Percentiles rank a stretch among this genome's conserved stretches.
Conservation (phyloP, 2,797 vertebrate genomes). For the Falco berigora region DNA sequence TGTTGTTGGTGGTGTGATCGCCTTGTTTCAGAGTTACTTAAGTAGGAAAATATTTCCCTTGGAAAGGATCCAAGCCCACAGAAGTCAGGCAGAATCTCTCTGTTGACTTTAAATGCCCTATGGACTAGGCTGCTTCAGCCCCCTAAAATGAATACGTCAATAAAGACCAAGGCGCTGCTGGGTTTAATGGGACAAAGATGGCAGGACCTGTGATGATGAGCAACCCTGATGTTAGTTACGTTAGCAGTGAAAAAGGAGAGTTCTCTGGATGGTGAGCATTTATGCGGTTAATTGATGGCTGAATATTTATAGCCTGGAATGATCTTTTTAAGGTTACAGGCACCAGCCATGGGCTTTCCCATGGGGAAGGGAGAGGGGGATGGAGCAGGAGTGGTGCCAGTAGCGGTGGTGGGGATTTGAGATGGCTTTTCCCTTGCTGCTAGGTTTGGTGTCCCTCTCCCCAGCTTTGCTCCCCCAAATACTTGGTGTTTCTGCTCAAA, state of each 20-base stretch:
- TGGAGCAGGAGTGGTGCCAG: background rate
- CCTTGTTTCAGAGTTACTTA: slow-evolving; percentile 49
- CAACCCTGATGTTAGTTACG: background rate
- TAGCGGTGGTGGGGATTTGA: background rate
- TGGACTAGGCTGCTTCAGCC: slow-evolving; percentile 1
- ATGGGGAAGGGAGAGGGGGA: background rate
- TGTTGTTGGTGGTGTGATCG: background rate
- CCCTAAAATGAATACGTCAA: background rate
- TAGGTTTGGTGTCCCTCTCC: background rate
- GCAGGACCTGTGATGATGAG: background rate
- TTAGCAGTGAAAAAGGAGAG: rapidly evolving
- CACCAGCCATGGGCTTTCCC: background rate
- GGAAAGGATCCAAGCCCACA: slow-evolving; percentile 44
- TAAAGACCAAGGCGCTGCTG: background rate
- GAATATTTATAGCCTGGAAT: slow-evolving; percentile 16
- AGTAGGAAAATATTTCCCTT: slow-evolving; percentile 60
- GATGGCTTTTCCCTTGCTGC: background rate
- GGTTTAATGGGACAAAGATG: background rate
- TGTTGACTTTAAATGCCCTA: slow-evolving; percentile 36
- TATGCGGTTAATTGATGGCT: background rate
- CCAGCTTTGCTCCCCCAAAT: background rate
- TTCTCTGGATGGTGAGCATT: background rate
- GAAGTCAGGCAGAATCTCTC: slow-evolving; percentile 32
- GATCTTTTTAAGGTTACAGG: slow-evolving; percentile 7
- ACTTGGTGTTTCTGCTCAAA: background rate